A percentile compares a stretch with the other conserved stretches of the same genome.
phyloP scores from a whole-genome alignment of 2,888 invertebrate species.

The Patella pellucida region DNA sequence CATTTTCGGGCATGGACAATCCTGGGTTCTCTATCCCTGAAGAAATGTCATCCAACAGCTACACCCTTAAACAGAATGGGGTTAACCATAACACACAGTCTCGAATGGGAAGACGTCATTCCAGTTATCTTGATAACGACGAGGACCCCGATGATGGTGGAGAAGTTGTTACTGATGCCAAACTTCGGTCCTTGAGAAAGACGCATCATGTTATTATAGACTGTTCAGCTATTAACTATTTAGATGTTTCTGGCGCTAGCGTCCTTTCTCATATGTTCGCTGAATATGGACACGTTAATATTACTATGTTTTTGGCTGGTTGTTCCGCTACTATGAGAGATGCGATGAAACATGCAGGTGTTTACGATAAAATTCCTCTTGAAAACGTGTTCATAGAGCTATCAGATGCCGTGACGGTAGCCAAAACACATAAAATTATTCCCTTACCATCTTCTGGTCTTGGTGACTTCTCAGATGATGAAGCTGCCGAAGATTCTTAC shows the following conservation, averaged over 20 bases:
- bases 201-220: constrained; percentile 61
- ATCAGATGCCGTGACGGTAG: constrained; percentile 54
- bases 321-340: constrained; percentile 49
- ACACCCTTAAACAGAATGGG: constrained; percentile 17
- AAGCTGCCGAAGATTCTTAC: constrained; percentile 60
- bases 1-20: constrained; percentile 39
- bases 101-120: constrained; percentile 21
- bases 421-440: constrained; percentile 45
- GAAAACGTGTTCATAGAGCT: constrained; percentile 54
- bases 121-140: constrained; percentile 31
- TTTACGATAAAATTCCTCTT: constrained; percentile 54
- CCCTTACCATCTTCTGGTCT: constrained; percentile 44
- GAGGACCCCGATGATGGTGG: constrained; percentile 56
- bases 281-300: constrained; percentile 60
- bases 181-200: constrained; percentile 51
- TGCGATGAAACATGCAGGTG: constrained; percentile 55
- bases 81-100: constrained; percentile 27
- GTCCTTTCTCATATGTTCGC: constrained; percentile 56
- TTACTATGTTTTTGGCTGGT: constrained; percentile 55
- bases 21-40: constrained; percentile 39
- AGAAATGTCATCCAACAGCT: constrained; percentile 28
- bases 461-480: constrained; percentile 58
- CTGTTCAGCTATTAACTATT: constrained; percentile 57
- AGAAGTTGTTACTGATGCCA: constrained; percentile 51
- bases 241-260: constrained; percentile 62